Percentiles rank a stretch among this genome's conserved stretches.
phyloP scores from a whole-genome alignment of 2,797 vertebrate species.

The Hippocampus kuda region DNA sequence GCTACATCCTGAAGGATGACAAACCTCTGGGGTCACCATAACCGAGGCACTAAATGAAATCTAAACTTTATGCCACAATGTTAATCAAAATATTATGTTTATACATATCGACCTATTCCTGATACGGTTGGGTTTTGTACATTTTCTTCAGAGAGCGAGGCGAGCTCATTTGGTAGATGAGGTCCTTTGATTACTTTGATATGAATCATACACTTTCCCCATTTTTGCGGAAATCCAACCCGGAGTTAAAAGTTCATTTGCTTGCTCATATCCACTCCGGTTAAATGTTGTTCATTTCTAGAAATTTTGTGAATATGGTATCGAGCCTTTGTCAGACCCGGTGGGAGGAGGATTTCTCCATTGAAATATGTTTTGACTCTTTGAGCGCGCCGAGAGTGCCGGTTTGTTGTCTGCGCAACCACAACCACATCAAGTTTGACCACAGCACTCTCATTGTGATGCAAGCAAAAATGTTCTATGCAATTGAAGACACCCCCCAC shows the following conservation, averaged over 20 bases:
- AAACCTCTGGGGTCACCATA: slow-evolving; percentile 46
- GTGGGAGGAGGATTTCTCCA: not conserved
- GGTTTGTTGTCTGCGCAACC: slow-evolving; percentile 24
- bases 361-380: not conserved
- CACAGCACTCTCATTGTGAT: slow-evolving; percentile 16
- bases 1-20: slow-evolving; percentile 68
- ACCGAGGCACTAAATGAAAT: not conserved
- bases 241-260: not conserved
- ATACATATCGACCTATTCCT: too few species aligned
- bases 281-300: not conserved
- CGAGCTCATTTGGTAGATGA: not conserved
- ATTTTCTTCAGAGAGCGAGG: not conserved
- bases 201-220: not conserved
- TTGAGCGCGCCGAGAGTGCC: slow-evolving; percentile 11
- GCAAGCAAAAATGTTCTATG: slow-evolving; percentile 9
- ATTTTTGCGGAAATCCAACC: not conserved
- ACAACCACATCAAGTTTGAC: slow-evolving; percentile 17
- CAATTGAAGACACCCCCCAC: not conserved
- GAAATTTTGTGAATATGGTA: not conserved
- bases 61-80: not conserved
- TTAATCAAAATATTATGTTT: not conserved
- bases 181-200: not conserved
- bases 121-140: not conserved
- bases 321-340: not conserved
- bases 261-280: not conserved